These are phyloP conservation scores for Synergus itoensis DNA, from an alignment of 2,888 invertebrate species.

Conservation along the genomic window DNA sequence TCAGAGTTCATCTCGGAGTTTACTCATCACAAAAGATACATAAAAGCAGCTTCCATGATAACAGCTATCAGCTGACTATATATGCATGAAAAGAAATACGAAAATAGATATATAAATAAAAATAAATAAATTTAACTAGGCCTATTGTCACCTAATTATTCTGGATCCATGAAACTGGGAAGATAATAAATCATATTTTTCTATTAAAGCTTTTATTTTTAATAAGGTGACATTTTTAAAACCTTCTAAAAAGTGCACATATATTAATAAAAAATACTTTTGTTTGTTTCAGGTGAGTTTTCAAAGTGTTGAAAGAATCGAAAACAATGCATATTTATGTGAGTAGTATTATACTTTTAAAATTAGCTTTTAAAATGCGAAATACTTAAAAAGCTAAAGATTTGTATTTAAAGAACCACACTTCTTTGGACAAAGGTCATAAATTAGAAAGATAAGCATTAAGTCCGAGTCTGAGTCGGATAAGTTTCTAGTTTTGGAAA, in stretches of 20 bases:
- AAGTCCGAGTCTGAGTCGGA: neutral
- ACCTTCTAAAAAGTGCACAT: no score
- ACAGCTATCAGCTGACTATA: neutral
- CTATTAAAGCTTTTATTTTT: no score
- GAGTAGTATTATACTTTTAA: no score
- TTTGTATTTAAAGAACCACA: neutral
- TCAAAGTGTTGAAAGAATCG: no score
- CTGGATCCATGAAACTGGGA: no score
- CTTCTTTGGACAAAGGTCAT: slow-evolving; percentile 6
- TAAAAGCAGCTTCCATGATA: neutral
- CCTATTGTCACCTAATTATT: neutral
- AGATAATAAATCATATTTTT: no score
- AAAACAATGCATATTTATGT: no score
- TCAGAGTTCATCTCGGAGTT: slow-evolving; percentile 21
- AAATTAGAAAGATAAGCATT: slow-evolving; percentile 19
- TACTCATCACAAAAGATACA: slow-evolving; percentile 22
- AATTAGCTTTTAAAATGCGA: neutral
- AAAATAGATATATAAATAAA: neutral
- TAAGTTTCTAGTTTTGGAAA: slow-evolving; percentile 17
- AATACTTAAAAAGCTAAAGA: neutral
- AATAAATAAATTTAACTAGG: neutral
- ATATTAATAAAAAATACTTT: no score
- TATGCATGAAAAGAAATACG: neutral
- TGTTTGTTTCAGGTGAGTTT: no score
- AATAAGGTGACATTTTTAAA: no score